phyloP scores from a whole-genome alignment of 2,113 vertebrate species.

The Erythrolamprus reginae region DNA sequence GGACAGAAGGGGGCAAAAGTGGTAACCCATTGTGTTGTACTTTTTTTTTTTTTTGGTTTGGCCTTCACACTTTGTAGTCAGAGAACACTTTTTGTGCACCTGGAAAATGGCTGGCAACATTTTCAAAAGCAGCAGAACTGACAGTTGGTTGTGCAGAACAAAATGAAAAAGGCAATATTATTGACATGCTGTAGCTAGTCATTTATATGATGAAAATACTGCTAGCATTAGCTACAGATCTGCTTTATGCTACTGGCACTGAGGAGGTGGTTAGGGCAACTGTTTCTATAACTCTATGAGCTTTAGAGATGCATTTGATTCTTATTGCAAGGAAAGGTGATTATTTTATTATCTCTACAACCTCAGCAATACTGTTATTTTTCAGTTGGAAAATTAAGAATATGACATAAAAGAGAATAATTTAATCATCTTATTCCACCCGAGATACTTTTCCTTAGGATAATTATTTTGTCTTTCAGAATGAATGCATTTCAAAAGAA shows the following conservation, averaged over 20 bases:
- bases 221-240: neutral
- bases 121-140: neutral
- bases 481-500: neutral
- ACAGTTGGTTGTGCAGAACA: neutral
- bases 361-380: neutral
- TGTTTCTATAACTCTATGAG: neutral
- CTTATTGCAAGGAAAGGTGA: neutral
- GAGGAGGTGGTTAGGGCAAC: neutral
- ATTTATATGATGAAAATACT: neutral
- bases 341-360: neutral
- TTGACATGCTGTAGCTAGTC: neutral
- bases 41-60: neutral
- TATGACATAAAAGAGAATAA: neutral
- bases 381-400: neutral
- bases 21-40: neutral
- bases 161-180: neutral
- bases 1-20: neutral
- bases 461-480: neutral
- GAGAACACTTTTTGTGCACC: neutral
- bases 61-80: neutral
- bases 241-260: neutral
- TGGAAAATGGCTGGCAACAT: neutral
- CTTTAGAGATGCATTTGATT: neutral
- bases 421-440: neutral
- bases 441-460: neutral